Conservation (phyloP, 2,113 vertebrate species). For the Cyanoderma ruficeps region DNA sequence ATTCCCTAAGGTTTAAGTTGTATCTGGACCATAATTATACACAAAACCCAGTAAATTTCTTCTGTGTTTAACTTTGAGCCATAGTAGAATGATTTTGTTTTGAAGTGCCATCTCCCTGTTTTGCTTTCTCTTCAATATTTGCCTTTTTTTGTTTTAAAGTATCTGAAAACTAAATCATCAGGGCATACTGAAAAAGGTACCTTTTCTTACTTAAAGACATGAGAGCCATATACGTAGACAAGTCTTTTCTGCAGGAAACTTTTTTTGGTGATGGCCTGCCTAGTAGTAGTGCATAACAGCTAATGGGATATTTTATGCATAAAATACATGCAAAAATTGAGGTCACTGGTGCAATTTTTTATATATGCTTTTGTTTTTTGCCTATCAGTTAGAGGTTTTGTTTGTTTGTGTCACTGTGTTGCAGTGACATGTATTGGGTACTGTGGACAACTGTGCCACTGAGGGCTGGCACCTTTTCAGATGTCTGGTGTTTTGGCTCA, state of each 20-base stretch:
- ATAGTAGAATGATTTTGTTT: neutral
- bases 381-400: neutral
- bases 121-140: neutral
- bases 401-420: neutral
- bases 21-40: neutral
- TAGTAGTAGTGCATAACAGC: neutral
- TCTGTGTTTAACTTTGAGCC: neutral
- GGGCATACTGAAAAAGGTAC: neutral
- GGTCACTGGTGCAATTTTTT: neutral
- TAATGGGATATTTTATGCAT: neutral
- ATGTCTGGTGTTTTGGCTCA: neutral
- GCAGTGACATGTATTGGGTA: neutral
- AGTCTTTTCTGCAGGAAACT: neutral
- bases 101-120: neutral
- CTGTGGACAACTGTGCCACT: neutral
- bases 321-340: neutral
- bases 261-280: neutral
- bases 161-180: neutral
- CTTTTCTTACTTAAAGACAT: constrained; percentile 42
- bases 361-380: neutral
- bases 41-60: neutral
- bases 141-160: neutral
- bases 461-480: neutral
- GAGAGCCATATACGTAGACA: neutral
- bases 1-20: neutral